phyloP scores from a whole-genome alignment of 2,888 invertebrate genomes.

The Dioctria rufipes region DNA sequence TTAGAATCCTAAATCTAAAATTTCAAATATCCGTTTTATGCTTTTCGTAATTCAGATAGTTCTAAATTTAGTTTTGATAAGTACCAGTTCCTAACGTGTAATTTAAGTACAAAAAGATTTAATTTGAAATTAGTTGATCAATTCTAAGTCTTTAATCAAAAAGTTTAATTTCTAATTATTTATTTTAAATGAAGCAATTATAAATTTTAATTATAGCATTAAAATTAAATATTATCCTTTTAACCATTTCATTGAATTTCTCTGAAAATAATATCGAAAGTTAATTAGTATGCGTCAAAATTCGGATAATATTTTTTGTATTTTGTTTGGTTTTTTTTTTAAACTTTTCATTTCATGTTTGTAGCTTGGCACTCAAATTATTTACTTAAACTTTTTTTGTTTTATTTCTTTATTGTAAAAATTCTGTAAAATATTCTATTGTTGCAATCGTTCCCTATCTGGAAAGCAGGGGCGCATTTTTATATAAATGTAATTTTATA shows the following conservation, averaged over 20 bases:
- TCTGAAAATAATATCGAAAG: slow-evolving; percentile 21
- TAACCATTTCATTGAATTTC: not conserved
- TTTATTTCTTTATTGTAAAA: slow-evolving; percentile 38
- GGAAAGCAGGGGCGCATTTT: slow-evolving; percentile 17
- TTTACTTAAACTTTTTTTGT: not conserved
- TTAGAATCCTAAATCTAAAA: too few species aligned
- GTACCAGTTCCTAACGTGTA: too few species aligned
- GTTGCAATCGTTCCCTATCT: slow-evolving; percentile 26
- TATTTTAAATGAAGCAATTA: too few species aligned
- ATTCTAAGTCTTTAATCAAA: too few species aligned
- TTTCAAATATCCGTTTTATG: too few species aligned
- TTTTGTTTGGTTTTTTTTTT: slow-evolving; percentile 53
- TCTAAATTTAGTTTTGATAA: too few species aligned
- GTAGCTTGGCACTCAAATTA: slow-evolving; percentile 63
- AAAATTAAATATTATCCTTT: not conserved
- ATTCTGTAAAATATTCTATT: slow-evolving; percentile 51
- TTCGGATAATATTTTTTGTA: slow-evolving; percentile 62
- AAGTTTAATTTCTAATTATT: too few species aligned
- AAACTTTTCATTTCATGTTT: slow-evolving; percentile 22
- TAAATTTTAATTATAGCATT: not conserved
- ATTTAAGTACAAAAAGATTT: too few species aligned
- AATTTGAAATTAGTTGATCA: too few species aligned
- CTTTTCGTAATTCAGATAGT: too few species aligned
- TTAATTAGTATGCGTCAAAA: slow-evolving; percentile 19
- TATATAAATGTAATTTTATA: not conserved